phyloP scores from a whole-genome alignment of 2,113 vertebrate genomes.

The Engraulis encrasicolus region DNA sequence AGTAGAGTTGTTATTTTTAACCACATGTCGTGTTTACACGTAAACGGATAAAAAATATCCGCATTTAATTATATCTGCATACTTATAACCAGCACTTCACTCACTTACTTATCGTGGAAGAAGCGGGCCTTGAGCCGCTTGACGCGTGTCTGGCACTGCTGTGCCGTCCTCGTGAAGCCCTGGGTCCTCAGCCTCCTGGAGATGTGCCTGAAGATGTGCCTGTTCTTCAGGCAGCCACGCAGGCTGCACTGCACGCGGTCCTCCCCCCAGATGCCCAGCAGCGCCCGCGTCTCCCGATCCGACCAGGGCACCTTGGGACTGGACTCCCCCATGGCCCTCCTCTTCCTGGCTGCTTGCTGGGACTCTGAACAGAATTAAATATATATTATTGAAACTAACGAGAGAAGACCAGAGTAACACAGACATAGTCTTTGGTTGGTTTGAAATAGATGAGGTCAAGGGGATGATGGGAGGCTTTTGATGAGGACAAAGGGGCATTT shows the following conservation, averaged over 20 bases:
- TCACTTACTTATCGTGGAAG: slow-evolving; percentile 71
- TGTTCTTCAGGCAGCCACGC: slow-evolving; percentile 69
- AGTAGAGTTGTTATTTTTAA: no score
- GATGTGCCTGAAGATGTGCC: slow-evolving; percentile 71
- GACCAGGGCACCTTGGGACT: slow-evolving; percentile 74
- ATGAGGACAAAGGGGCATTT: no score
- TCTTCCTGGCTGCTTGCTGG: slow-evolving; percentile 60
- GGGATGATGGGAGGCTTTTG: no score
- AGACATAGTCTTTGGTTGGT: no score
- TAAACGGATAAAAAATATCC: no score
- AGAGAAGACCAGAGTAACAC: no score
- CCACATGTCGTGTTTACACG: no score
- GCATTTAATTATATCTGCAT: no score
- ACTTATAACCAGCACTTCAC: no score
- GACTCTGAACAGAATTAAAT: no score
- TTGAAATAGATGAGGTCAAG: no score
- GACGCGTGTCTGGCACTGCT: slow-evolving; percentile 75
- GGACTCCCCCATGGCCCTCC: slow-evolving; percentile 55
- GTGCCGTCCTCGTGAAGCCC: slow-evolving; percentile 65
- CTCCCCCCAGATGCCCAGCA: slow-evolving; percentile 72
- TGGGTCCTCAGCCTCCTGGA: slow-evolving; percentile 64
- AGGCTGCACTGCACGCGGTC: slow-evolving; percentile 68
- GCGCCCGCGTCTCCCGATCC: slow-evolving; percentile 67
- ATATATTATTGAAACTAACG: no score
- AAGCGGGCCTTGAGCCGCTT: slow-evolving; percentile 73